Conservation (phyloP, 2,888 invertebrate species). For the Ophion ellenae region DNA sequence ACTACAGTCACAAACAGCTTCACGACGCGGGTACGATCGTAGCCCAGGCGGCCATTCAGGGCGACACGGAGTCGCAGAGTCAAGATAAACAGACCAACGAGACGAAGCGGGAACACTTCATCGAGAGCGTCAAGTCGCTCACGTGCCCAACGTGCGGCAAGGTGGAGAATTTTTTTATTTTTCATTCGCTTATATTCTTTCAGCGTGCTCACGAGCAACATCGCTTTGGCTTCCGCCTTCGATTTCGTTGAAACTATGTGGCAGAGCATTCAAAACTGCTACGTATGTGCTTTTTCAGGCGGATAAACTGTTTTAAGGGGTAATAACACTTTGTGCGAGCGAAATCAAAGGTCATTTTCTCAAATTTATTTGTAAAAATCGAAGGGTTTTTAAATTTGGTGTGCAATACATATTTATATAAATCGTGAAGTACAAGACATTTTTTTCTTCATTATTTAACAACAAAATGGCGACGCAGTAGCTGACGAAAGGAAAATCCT, state of each 20-base stretch:
- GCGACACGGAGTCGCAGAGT: conserved; percentile 42
- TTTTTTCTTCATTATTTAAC: no score
- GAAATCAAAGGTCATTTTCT: no score
- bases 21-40: conserved; percentile 69
- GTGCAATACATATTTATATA: no score
- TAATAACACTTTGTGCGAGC: no score
- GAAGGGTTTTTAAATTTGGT: no score
- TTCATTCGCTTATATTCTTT: neutral
- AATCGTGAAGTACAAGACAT: no score
- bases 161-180: conserved; percentile 63
- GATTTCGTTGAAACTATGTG: neutral
- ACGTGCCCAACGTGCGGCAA: conserved; percentile 79
- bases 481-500: no score
- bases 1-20: conserved; percentile 74
- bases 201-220: neutral
- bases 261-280: no score
- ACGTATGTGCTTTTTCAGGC: no score
- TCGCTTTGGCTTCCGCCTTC: neutral
- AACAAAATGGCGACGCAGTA: no score
- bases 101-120: conserved; percentile 71
- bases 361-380: no score
- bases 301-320: no score
- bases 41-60: conserved; percentile 37
- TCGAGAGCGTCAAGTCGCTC: conserved; percentile 74
- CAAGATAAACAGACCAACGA: conserved; percentile 66